phyloP scores from a whole-genome alignment of 1,140 invertebrate species.

The Zelostemma sp. region DNA sequence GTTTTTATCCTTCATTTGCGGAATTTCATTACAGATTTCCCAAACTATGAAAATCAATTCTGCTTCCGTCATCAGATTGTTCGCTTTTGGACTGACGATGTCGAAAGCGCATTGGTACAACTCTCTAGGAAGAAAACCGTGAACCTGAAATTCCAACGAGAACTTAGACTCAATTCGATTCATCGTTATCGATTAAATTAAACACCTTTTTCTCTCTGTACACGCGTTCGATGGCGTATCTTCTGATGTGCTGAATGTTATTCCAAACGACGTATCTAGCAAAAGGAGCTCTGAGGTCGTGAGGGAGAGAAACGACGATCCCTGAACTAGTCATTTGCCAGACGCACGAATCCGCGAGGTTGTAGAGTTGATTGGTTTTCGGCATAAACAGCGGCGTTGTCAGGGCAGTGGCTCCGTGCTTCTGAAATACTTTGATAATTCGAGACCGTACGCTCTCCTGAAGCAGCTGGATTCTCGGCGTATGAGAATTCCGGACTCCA shows the following conservation, averaged over 20 bases:
- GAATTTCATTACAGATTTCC: slow-evolving; percentile 83
- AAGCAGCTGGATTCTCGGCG: slow-evolving; percentile 41
- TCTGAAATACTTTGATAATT: slow-evolving; percentile 78
- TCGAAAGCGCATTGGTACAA: slow-evolving; percentile 94
- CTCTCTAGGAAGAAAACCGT: slow-evolving; percentile 89
- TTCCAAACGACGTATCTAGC: slow-evolving; percentile 87
- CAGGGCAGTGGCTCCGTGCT: slow-evolving; percentile 83
- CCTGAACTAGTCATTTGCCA: slow-evolving; percentile 89
- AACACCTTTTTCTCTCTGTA: slow-evolving; percentile 84
- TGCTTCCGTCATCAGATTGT: slow-evolving; percentile 84
- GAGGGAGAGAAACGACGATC: slow-evolving; percentile 82
- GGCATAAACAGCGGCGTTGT: slow-evolving; percentile 84
- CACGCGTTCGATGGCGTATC: slow-evolving; percentile 89
- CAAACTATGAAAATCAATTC: slow-evolving; percentile 84
- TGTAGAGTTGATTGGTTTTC: slow-evolving; percentile 72
- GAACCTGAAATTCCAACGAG: slow-evolving; percentile 52
- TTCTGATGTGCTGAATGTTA: slow-evolving; percentile 81
- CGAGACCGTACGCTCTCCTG: slow-evolving; percentile 62
- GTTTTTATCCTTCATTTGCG: slow-evolving; percentile 76
- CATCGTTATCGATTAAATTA: not conserved
- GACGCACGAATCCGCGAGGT: slow-evolving; percentile 75
- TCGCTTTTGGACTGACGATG: slow-evolving; percentile 82
- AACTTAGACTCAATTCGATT: not conserved
- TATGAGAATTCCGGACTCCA: slow-evolving; percentile 50
- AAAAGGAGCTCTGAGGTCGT: slow-evolving; percentile 83